Percentiles rank a stretch among this genome's conserved stretches.
Conservation (phyloP, 1,140 invertebrate species). For the Phocides pigmalion region DNA sequence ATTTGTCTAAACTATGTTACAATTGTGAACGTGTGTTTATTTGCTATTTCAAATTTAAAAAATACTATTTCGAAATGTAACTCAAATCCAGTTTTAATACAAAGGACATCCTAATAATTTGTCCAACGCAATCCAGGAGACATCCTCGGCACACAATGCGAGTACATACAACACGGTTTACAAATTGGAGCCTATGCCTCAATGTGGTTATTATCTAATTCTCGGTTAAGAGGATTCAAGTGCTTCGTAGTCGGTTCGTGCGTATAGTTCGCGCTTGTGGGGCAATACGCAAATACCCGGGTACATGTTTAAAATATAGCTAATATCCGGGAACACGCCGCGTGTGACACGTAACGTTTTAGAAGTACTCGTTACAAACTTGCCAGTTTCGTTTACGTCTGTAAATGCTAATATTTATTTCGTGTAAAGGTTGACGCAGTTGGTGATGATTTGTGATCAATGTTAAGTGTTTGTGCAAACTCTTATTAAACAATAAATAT, state of each 20-base stretch:
- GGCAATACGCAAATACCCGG: background rate
- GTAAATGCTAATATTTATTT: no score
- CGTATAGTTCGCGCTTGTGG: background rate
- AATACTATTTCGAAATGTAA: no score
- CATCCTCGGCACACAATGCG: background rate
- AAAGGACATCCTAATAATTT: no score
- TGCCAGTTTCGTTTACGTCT: no score
- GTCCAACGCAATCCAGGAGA: background rate
- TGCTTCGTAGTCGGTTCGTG: constrained; percentile 8
- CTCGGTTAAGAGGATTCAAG: constrained; percentile 20
- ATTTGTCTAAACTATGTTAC: no score
- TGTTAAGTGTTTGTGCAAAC: background rate
- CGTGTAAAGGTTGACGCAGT: background rate
- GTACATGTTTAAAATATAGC: no score
- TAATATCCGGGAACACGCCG: no score
- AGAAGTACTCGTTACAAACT: no score
- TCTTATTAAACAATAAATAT: background rate
- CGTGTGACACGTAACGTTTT: no score
- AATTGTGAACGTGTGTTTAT: no score
- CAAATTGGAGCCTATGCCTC: constrained; percentile 12
- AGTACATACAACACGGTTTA: background rate
- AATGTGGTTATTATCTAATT: constrained; percentile 23
- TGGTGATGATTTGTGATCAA: background rate
- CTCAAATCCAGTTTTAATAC: no score
- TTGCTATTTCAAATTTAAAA: no score